phyloP scores from a whole-genome alignment of 30 jellyfish, hydroid and myxozoan species.

The Haliclystus octoradiatus region DNA sequence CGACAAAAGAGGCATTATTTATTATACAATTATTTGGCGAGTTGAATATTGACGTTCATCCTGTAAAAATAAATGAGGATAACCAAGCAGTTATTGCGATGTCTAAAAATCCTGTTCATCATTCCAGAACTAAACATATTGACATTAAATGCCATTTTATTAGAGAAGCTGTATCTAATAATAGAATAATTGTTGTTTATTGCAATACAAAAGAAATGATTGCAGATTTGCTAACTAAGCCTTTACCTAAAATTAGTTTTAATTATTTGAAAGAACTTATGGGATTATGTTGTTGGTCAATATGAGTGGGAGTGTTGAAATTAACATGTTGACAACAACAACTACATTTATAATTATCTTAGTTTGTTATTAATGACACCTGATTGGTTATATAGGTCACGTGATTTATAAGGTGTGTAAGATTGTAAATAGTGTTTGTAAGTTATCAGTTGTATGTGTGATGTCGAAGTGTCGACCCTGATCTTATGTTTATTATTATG shows the following conservation, averaged over 20 bases:
- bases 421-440: too few relatives aligned
- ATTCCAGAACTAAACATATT: slow-evolving; percentile 19
- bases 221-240: slow-evolving; percentile 23
- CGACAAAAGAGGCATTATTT: slow-evolving; percentile 19
- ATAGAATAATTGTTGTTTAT: not conserved
- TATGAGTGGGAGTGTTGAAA: not conserved
- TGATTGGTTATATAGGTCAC: too few relatives aligned
- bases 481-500: too few relatives aligned
- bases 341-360: too few relatives aligned
- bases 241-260: too few relatives aligned
- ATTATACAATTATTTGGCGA: slow-evolving; percentile 12
- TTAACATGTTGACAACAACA: too few relatives aligned
- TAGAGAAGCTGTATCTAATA: not conserved
- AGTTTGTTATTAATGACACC: too few relatives aligned
- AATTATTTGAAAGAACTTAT: too few relatives aligned
- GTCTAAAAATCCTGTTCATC: slow-evolving; percentile 7
- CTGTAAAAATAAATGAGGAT: slow-evolving; percentile 10
- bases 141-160: slow-evolving; percentile 14
- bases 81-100: slow-evolving; percentile 21
- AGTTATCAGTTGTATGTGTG: too few relatives aligned
- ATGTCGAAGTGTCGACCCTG: too few relatives aligned
- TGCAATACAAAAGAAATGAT: slow-evolving; percentile 17
- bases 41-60: not conserved
- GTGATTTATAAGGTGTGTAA: too few relatives aligned
- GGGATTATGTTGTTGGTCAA: too few relatives aligned